A percentile compares a stretch with the other conserved stretches of the same genome.
Conservation (phyloP, 2,113 vertebrate genomes). For the Collichthys lucidus region DNA sequence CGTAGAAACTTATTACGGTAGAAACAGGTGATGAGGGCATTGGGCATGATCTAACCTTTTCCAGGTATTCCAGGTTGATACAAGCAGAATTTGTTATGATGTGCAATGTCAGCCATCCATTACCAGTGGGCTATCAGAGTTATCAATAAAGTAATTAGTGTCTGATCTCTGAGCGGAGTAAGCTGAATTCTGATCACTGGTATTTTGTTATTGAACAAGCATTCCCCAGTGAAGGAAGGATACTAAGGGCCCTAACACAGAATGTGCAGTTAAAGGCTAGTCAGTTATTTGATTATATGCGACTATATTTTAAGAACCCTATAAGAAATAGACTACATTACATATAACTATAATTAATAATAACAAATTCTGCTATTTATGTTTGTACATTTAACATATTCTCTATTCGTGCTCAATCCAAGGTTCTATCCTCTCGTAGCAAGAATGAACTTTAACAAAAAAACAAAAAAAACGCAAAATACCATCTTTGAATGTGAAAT, state of each 20-base stretch:
- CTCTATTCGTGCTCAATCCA: slow-evolving; percentile 24
- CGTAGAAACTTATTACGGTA: slow-evolving; percentile 3
- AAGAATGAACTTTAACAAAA: slow-evolving; percentile 55
- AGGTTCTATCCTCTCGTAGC: slow-evolving; percentile 38
- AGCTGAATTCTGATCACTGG: slow-evolving; percentile 53
- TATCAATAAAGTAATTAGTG: slow-evolving; percentile 77
- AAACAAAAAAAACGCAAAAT: slow-evolving; percentile 26
- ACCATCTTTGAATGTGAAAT: slow-evolving; percentile 50
- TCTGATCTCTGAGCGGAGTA: slow-evolving; percentile 49
- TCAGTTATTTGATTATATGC: slow-evolving; percentile 49
- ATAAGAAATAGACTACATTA: slow-evolving; percentile 28
- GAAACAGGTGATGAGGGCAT: slow-evolving; percentile 11
- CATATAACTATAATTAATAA: slow-evolving; percentile 34
- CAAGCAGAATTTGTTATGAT: slow-evolving; percentile 36
- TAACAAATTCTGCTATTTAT: slow-evolving; percentile 1
- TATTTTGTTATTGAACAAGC: slow-evolving; percentile 67
- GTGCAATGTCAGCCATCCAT: slow-evolving; percentile 44
- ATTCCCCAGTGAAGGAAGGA: slow-evolving; percentile 20
- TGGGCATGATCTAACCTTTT: slow-evolving; percentile 28
- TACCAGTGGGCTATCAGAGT: slow-evolving; percentile 41
- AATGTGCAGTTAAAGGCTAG: slow-evolving; percentile 43
- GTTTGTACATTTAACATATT: slow-evolving; percentile 24
- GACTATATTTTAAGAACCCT: slow-evolving; percentile 32
- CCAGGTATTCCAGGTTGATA: slow-evolving; percentile 26
- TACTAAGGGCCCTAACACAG: slow-evolving; percentile 37